Evolutionary conservation across 2,113 vertebrate genomes (phyloP).

Genomic region (Rhea pennata): DNA sequence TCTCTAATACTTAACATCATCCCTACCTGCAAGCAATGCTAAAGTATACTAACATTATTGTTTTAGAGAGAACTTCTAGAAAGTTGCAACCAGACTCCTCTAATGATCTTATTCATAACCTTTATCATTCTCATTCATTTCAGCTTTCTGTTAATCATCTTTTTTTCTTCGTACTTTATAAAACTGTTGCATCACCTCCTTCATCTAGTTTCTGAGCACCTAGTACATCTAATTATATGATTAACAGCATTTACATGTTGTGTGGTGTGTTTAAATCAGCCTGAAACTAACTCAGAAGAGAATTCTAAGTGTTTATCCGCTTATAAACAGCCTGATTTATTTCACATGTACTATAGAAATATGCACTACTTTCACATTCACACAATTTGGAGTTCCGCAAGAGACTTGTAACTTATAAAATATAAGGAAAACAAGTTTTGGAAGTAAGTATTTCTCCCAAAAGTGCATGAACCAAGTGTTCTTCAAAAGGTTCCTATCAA

Average conservation of each 20-base stretch:
- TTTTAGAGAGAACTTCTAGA: not conserved
- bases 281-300: not conserved
- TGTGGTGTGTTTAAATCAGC: not conserved
- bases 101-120: not conserved
- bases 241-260: not conserved
- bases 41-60: not conserved
- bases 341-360: not conserved
- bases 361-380: not conserved
- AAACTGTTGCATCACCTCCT: not conserved
- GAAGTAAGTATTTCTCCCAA: not conserved
- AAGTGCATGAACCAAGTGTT: not conserved
- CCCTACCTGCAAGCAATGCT: not conserved
- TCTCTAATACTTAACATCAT: not conserved
- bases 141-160: not conserved
- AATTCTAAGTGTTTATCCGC: not conserved
- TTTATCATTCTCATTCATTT: not conserved
- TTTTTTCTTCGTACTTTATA: not conserved
- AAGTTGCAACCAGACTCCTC: not conserved
- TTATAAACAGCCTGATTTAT: not conserved
- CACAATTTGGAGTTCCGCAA: not conserved
- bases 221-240: not conserved
- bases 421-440: not conserved
- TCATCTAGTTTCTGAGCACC: not conserved
- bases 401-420: not conserved
- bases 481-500: not conserved